phyloP scores from a whole-genome alignment of 2,113 vertebrate genomes.

The Ahaetulla prasina region DNA sequence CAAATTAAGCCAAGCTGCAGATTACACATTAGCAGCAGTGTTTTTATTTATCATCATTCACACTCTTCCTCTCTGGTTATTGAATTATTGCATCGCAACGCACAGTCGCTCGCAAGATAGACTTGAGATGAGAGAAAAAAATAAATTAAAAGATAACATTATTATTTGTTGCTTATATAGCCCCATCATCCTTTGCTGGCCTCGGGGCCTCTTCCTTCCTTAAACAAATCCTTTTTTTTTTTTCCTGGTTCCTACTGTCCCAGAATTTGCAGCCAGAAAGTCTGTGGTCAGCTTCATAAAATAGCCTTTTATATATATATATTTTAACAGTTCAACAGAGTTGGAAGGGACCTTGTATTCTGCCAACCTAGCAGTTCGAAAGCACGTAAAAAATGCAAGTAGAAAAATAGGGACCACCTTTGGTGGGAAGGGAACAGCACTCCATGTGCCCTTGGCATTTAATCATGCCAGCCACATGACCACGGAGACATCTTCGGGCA shows the following conservation, averaged over 20 bases:
- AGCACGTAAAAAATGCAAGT: no score
- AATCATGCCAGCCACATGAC: no score
- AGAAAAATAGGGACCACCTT: no score
- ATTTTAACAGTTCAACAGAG: no score
- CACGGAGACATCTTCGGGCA: no score
- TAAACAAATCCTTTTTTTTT: background rate
- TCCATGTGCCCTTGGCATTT: no score
- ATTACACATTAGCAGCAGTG: slow-evolving; percentile 69
- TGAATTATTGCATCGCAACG: slow-evolving; percentile 61
- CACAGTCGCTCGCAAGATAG: slow-evolving; percentile 46
- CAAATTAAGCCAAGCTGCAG: slow-evolving; percentile 73
- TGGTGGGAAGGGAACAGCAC: no score
- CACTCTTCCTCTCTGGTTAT: slow-evolving; percentile 51
- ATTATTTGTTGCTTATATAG: background rate
- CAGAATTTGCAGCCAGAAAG: background rate
- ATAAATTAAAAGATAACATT: slow-evolving; percentile 5
- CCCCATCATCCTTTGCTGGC: background rate
- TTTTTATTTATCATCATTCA: slow-evolving; percentile 62
- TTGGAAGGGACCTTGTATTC: no score
- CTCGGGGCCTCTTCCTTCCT: background rate
- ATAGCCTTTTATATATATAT: background rate
- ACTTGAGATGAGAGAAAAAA: slow-evolving; percentile 46
- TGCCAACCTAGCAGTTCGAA: no score
- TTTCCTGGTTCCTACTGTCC: background rate
- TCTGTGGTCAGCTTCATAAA: background rate